Conservation (phyloP, 2,888 invertebrate species). For the Suillia variegata region DNA sequence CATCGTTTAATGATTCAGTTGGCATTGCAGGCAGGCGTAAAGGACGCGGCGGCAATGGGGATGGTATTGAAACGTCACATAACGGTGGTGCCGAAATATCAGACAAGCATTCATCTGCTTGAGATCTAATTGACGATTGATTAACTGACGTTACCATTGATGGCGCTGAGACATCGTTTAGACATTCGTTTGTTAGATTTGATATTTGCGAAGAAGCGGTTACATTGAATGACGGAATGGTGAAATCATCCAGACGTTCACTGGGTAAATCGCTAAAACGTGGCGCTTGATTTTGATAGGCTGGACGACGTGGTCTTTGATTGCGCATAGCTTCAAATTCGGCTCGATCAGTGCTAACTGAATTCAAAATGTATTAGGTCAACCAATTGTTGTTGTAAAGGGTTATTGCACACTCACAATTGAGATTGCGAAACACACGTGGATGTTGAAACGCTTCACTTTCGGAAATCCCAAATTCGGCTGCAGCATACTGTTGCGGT, state of each 20-base stretch:
- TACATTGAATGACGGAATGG: constrained; percentile 21
- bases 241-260: constrained; percentile 23
- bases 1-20: background rate
- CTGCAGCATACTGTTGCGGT: constrained; percentile 23
- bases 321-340: constrained; percentile 16
- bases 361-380: too few relatives aligned
- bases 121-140: too few relatives aligned
- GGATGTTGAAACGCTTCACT: constrained; percentile 33
- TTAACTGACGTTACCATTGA: background rate
- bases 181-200: background rate
- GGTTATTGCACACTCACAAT: constrained; percentile 22
- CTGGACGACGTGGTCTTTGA: constrained; percentile 5
- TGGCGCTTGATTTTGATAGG: constrained; percentile 6
- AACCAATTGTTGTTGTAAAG: constrained; percentile 4
- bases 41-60: too few relatives aligned
- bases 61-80: too few relatives aligned
- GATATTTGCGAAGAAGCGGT: too few relatives aligned
- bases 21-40: too few relatives aligned
- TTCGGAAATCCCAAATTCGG: constrained; percentile 31
- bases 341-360: background rate
- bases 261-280: constrained; percentile 16
- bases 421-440: constrained; percentile 20
- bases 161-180: background rate
- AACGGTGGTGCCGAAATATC: too few relatives aligned
- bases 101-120: too few relatives aligned